Percentiles rank a stretch among this genome's conserved stretches.
These are phyloP conservation scores for Anneissia japonica DNA, from an alignment of 35 echinoderm and acorn worm species.

Conservation along the genomic window DNA sequence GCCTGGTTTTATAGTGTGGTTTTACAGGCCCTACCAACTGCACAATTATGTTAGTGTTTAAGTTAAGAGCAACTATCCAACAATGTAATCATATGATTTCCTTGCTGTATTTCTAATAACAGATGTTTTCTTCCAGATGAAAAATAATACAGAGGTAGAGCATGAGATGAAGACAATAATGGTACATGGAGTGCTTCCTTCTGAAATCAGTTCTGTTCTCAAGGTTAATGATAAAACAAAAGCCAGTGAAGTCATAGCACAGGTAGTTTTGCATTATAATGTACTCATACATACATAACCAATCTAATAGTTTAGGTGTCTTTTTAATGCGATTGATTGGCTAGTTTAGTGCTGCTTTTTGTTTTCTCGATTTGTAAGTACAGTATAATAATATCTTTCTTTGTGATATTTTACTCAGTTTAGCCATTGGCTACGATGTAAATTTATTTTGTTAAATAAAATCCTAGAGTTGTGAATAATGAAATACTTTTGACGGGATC, in stretches of 20 bases:
- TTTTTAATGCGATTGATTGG: neutral
- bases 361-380: neutral
- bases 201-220: constrained; percentile 41
- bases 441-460: too few relatives aligned
- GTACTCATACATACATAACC: neutral
- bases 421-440: too few relatives aligned
- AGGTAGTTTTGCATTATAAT: constrained; percentile 33
- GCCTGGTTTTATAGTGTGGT: neutral
- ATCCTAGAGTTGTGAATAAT: too few relatives aligned
- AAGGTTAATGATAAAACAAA: constrained; percentile 80
- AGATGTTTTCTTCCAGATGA: constrained; percentile 37
- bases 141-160: constrained; percentile 51
- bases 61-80: neutral
- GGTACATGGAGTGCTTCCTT: constrained; percentile 50
- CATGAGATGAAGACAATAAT: constrained; percentile 35
- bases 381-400: neutral
- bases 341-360: neutral
- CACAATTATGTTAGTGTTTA: neutral
- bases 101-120: neutral
- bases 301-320: neutral
- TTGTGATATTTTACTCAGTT: too few relatives aligned
- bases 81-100: neutral
- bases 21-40: neutral
- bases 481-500: too few relatives aligned
- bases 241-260: constrained; percentile 75